phyloP scores from a whole-genome alignment of 1,140 invertebrate genomes.

The Melanaphis sacchari region DNA sequence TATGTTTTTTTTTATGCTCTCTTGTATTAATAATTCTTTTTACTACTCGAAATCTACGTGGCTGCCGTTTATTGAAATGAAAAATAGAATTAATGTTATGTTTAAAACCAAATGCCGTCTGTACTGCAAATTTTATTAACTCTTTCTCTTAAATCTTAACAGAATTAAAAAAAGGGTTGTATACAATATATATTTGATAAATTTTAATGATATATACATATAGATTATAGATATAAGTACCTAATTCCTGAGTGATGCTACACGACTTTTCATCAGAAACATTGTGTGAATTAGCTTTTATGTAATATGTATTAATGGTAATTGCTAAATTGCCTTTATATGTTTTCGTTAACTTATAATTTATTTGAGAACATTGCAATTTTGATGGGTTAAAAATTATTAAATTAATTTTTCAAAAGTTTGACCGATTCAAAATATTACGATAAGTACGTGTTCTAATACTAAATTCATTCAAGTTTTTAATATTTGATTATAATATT shows the following conservation, averaged over 20 bases:
- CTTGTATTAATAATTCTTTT: neutral
- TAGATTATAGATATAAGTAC: too few relatives aligned
- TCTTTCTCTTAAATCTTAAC: neutral
- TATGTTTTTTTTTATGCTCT: neutral
- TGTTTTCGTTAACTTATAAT: neutral
- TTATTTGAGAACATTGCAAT: neutral
- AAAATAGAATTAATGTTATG: neutral
- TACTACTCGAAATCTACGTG: neutral
- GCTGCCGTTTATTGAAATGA: neutral
- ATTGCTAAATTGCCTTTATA: neutral
- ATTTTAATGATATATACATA: neutral
- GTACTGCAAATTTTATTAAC: neutral
- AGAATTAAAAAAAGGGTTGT: neutral
- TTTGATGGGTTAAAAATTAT: neutral
- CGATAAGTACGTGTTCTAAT: neutral
- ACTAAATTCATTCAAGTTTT: neutral
- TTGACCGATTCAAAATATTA: neutral
- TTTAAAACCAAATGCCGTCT: neutral
- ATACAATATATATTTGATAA: neutral
- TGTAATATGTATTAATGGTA: neutral
- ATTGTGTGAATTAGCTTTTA: neutral
- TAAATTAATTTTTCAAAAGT: neutral
- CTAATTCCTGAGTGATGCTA: too few relatives aligned
- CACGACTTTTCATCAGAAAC: neutral
- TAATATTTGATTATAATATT: neutral